Percentiles rank a stretch among this genome's conserved stretches.
Evolutionary conservation across 2,888 invertebrate species (phyloP).

Genomic region (Parapristionchus giblindavisi): DNA sequence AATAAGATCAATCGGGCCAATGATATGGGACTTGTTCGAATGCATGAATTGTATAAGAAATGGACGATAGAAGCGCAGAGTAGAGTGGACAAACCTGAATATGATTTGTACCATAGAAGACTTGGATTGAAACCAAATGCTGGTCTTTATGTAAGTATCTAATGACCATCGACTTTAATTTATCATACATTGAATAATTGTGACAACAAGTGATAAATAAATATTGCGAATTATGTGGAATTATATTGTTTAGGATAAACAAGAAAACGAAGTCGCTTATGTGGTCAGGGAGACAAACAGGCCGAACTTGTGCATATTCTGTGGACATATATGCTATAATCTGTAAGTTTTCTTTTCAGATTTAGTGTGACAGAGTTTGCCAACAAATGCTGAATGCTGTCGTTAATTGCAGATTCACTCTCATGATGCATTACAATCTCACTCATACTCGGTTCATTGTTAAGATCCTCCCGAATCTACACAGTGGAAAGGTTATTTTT

Average conservation of each 20-base stretch:
- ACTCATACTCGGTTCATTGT: constrained; percentile 17
- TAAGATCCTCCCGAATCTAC: background rate
- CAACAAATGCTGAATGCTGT: background rate
- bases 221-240: background rate
- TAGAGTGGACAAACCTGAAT: too few species aligned
- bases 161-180: background rate
- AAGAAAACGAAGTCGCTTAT: background rate
- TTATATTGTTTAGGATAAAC: background rate
- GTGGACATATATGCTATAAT: background rate
- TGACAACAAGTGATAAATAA: too few species aligned
- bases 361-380: background rate
- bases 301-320: constrained; percentile 3
- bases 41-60: too few species aligned
- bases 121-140: background rate
- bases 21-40: too few species aligned
- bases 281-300: background rate
- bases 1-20: too few species aligned
- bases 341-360: background rate
- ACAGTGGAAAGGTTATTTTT: background rate
- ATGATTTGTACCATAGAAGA: too few species aligned
- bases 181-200: background rate
- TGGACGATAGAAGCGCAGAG: too few species aligned
- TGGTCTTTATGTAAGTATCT: background rate
- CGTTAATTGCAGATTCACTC: constrained; percentile 5
- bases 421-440: constrained; percentile 27